A percentile compares a stretch with the other conserved stretches of the same genome.
These are phyloP conservation scores for Centrocercus urophasianus DNA, from an alignment of 2,113 vertebrate species.

Conservation along the genomic window DNA sequence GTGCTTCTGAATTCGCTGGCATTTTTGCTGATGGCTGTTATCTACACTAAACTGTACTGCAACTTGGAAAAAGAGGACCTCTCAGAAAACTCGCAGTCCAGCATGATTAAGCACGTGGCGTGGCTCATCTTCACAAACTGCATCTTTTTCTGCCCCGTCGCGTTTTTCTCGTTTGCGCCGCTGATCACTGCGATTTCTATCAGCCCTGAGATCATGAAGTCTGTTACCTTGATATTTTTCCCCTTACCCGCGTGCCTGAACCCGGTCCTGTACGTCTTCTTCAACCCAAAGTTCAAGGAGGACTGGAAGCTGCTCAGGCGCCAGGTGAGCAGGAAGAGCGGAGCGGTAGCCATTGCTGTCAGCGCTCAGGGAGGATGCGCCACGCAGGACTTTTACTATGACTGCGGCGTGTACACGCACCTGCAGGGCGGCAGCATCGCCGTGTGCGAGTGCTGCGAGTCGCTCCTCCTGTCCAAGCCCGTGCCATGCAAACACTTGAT, in stretches of 20 bases:
- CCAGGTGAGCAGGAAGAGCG: constrained; percentile 59
- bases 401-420: constrained; percentile 79
- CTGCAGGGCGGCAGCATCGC: constrained; percentile 81
- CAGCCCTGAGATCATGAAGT: constrained; percentile 95
- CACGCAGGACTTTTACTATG: constrained; percentile 85
- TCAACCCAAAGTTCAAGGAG: constrained; percentile 95
- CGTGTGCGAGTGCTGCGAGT: constrained; percentile 89
- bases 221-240: constrained; percentile 95
- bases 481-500: constrained; percentile 93
- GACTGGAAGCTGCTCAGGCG: constrained; percentile 89
- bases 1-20: constrained; percentile 93
- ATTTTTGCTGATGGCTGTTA: constrained; percentile 91
- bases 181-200: constrained; percentile 88
- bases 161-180: constrained; percentile 94
- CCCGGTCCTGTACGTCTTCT: constrained; percentile 94
- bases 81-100: constrained; percentile 87
- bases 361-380: constrained; percentile 72
- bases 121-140: constrained; percentile 99
- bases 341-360: constrained; percentile 64
- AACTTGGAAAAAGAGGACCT: constrained; percentile 91
- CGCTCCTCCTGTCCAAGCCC: constrained; percentile 85
- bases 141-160: constrained; percentile 98
- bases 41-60: constrained; percentile 97
- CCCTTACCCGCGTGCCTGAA: constrained; percentile 94
- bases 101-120: constrained; percentile 91